Conservation (phyloP, 2,113 vertebrate genomes). For the Mus pahari region DNA sequence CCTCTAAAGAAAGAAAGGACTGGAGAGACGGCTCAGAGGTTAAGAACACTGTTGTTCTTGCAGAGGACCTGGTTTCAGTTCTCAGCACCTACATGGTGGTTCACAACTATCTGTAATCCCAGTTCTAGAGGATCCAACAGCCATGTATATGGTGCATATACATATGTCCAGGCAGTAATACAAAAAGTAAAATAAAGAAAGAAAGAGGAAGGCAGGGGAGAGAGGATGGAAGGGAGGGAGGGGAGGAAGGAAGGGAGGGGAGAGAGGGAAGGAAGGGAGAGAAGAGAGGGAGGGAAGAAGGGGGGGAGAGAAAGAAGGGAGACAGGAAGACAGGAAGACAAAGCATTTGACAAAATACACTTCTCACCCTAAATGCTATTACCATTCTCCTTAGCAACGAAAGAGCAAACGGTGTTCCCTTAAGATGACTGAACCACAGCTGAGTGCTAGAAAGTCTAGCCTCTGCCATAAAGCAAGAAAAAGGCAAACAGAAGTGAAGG, state of each 20-base stretch:
- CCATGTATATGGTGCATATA: neutral
- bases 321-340: neutral
- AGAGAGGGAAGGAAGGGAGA: too few relatives aligned
- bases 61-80: neutral
- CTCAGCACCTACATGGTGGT: neutral
- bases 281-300: neutral
- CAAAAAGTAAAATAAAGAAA: neutral
- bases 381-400: neutral
- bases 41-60: neutral
- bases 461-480: slow-evolving; percentile 6
- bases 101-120: neutral
- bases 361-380: neutral
- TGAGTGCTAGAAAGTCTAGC: neutral
- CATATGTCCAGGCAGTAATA: neutral
- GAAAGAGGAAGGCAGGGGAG: too few relatives aligned
- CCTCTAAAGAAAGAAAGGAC: neutral
- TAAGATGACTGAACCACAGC: neutral
- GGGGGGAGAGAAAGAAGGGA: too few relatives aligned
- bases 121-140: neutral
- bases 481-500: neutral
- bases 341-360: neutral
- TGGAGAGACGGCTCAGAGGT: neutral
- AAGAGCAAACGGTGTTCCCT: neutral
- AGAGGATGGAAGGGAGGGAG: too few relatives aligned
- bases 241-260: too few relatives aligned